Evolutionary conservation across 2,888 invertebrate species (phyloP).

Genomic region (Nomada ferruginata): DNA sequence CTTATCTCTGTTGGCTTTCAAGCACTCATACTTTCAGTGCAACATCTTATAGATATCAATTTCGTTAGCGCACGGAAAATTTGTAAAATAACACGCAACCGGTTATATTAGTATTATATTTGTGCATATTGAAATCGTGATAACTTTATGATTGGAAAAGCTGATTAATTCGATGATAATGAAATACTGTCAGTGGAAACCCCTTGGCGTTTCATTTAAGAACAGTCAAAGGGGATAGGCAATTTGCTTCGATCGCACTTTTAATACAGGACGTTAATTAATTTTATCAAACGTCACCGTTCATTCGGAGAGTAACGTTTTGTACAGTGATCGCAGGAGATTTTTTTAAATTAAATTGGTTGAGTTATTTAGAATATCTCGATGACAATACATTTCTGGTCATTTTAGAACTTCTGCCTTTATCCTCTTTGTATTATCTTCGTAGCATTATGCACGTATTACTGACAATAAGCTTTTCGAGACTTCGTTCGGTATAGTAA

Average conservation of each 20-base stretch:
- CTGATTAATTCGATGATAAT: conserved; percentile 15
- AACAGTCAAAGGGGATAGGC: conserved; percentile 1
- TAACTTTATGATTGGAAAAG: neutral
- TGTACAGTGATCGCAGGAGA: no score
- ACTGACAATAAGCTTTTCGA: neutral
- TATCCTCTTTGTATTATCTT: no score
- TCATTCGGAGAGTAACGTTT: neutral
- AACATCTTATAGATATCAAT: no score
- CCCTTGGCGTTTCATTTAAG: neutral
- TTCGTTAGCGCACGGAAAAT: no score
- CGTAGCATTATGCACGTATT: neutral
- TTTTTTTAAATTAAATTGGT: no score
- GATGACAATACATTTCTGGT: no score
- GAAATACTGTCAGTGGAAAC: neutral
- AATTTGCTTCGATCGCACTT: conserved; percentile 9
- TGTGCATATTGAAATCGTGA: neutral
- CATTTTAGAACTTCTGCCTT: no score
- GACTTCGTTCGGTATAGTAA: neutral
- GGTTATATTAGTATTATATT: no score
- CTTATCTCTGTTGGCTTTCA: no score
- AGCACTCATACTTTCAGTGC: neutral
- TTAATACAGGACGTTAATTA: neutral
- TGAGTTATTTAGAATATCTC: no score
- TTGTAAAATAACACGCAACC: no score
- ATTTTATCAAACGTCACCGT: neutral